These are phyloP conservation scores for Macrophya alboannulata DNA, from an alignment of 2,888 invertebrate species.

Conservation along the genomic window DNA sequence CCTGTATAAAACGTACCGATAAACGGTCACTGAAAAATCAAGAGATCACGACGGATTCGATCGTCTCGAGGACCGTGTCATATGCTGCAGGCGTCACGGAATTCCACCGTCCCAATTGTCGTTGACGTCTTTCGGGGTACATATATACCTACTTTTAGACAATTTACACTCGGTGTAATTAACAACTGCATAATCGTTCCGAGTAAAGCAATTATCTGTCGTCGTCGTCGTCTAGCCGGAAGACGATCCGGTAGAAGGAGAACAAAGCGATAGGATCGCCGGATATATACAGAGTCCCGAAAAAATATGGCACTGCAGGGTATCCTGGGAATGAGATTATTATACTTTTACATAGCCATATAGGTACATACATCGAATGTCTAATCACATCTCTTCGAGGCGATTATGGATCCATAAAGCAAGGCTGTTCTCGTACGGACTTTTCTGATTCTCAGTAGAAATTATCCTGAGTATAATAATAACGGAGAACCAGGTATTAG, in stretches of 20 bases:
- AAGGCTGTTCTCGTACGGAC: background rate
- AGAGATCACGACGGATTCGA: background rate
- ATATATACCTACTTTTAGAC: conserved; percentile 5
- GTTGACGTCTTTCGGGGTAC: conserved; percentile 28
- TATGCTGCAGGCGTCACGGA: conserved; percentile 7
- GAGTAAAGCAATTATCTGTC: conserved; percentile 40
- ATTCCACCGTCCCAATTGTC: background rate
- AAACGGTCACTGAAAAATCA: background rate
- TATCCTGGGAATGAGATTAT: background rate
- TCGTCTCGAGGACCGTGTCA: conserved; percentile 15
- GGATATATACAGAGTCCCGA: conserved; percentile 26
- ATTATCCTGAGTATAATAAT: background rate
- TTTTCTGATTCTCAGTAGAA: background rate
- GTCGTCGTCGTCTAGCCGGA: conserved; percentile 53
- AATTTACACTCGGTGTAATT: conserved; percentile 48
- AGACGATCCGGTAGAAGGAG: conserved; percentile 42
- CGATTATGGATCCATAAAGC: too few relatives aligned
- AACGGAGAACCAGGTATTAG: background rate
- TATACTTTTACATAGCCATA: background rate
- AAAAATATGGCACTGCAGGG: conserved; percentile 16
- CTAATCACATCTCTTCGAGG: too few relatives aligned
- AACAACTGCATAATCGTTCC: conserved; percentile 50
- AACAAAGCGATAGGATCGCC: conserved; percentile 49
- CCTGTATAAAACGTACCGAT: background rate
- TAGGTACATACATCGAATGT: too few relatives aligned